A percentile compares a stretch with the other conserved stretches of the same genome.
phyloP scores from a whole-genome alignment of 2,797 vertebrate genomes.

The Channallabes apus region DNA sequence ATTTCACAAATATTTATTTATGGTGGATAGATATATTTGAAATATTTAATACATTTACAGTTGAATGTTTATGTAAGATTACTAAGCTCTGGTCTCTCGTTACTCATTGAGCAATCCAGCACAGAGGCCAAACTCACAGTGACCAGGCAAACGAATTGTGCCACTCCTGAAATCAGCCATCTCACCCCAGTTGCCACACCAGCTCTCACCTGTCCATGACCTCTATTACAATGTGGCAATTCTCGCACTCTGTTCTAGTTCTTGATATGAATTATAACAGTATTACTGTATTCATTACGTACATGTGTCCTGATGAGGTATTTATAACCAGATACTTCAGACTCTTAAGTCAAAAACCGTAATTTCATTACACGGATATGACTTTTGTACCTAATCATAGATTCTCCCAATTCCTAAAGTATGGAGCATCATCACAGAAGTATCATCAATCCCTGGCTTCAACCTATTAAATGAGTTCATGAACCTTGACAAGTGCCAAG shows the following conservation, averaged over 20 bases:
- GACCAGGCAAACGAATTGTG: neutral
- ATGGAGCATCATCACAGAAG: neutral
- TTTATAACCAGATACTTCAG: neutral
- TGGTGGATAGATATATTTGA: neutral
- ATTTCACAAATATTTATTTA: neutral
- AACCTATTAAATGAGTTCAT: neutral
- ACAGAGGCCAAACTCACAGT: neutral
- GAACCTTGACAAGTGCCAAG: neutral
- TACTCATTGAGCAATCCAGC: neutral
- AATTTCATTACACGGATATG: neutral
- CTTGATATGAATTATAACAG: neutral
- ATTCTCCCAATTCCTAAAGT: neutral
- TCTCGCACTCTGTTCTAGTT: neutral
- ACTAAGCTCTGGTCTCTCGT: neutral
- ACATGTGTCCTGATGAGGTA: conserved; percentile 59
- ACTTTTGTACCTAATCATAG: neutral
- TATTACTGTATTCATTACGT: conserved; percentile 41
- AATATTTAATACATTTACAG: neutral
- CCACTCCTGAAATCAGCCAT: neutral
- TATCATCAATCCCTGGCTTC: neutral
- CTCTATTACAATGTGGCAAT: neutral
- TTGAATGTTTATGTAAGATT: neutral
- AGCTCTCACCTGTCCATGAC: neutral
- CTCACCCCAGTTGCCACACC: neutral
- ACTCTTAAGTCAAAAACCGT: neutral